Base-by-base conservation (phyloP, 2,113 vertebrate genomes). In the Poeciliopsis prolifica region DNA sequence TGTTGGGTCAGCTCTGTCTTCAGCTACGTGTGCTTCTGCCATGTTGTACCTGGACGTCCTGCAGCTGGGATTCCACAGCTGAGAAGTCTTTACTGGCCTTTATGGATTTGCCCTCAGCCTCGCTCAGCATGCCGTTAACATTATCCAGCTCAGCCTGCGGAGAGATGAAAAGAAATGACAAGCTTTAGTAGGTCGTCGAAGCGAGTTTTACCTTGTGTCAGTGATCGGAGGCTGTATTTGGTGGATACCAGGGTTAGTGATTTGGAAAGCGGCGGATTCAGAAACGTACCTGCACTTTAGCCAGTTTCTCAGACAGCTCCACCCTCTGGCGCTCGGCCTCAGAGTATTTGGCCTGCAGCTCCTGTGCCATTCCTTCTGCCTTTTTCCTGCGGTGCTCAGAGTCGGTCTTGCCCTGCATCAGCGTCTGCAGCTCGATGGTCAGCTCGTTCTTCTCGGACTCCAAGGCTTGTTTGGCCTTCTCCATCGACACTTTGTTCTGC, bases 331-430 rank as follows among this genome's bases (percentile, higher is more conserved):
- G 95, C 83, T 99, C 98, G 0, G 95, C 96, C 88, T 99, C 98
- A 0, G 90, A 88, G 58, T 95, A 92, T 89, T 98, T 99, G 75
- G 97, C 93, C 92, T 95, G 97, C 86, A 99, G 94, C 67, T 99
- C 98, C 87, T 97, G 96, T 61, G 98, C 87, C 86, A 95, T 96
- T 19, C 88, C 54, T 84, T 99, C 98, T 0, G 94, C 95, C 79
- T 97, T 98, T 92, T 98, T 99, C 78, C 98, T 91, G 84, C 97
- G 98, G 86, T 98, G 96, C 84, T 99, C 98, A 0, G 98, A 97
- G 2, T 99, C 98, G 0, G 92, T 94, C 77, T 98, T 99, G 22
- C 95, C 94, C 88, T 98, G 97, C 87, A 95, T 92, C 82, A 99
- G 95, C 12, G 89, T 91, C 91, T 99, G 96, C 82, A 98, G 88